Percentiles rank a stretch among this genome's conserved stretches.
phyloP scores from a whole-genome alignment of 2,888 invertebrate genomes.

The Eristalis tenax region DNA sequence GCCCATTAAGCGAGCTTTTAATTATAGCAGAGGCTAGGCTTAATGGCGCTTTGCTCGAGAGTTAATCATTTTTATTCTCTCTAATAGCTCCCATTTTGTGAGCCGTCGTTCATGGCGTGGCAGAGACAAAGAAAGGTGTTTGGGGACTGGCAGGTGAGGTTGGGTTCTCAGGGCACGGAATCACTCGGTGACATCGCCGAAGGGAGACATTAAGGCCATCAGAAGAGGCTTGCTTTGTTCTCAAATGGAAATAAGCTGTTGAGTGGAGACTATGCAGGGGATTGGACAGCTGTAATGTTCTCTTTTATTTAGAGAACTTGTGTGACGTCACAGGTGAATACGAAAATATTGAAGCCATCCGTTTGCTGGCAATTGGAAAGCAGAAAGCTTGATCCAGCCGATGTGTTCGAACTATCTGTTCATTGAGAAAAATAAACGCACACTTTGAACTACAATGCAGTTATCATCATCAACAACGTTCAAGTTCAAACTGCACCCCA shows the following conservation, averaged over 20 bases:
- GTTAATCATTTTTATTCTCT: constrained; percentile 54
- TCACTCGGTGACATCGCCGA: constrained; percentile 11
- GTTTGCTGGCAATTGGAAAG: neutral
- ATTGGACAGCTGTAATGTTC: neutral
- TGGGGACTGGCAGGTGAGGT: neutral
- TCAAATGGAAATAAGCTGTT: neutral
- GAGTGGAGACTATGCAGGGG: neutral
- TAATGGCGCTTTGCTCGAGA: constrained; percentile 42
- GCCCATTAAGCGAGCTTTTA: constrained; percentile 47
- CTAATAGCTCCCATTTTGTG: constrained; percentile 44
- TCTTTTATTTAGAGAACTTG: neutral
- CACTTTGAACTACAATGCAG: neutral
- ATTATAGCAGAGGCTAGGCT: constrained; percentile 49
- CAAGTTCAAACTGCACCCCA: neutral
- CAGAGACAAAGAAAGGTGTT: neutral
- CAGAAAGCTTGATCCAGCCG: too few relatives aligned
- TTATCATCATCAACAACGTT: neutral
- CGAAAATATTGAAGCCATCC: neutral
- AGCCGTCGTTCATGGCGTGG: neutral
- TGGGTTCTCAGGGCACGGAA: constrained; percentile 18
- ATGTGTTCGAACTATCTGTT: too few relatives aligned
- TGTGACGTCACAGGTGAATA: neutral
- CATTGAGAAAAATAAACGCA: neutral
- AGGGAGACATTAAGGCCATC: neutral
- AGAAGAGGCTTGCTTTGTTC: neutral